A percentile compares a stretch with the other conserved stretches of the same genome.
Evolutionary conservation across 2,113 vertebrate genomes (phyloP).

Genomic region (Pseudopodoces humilis): DNA sequence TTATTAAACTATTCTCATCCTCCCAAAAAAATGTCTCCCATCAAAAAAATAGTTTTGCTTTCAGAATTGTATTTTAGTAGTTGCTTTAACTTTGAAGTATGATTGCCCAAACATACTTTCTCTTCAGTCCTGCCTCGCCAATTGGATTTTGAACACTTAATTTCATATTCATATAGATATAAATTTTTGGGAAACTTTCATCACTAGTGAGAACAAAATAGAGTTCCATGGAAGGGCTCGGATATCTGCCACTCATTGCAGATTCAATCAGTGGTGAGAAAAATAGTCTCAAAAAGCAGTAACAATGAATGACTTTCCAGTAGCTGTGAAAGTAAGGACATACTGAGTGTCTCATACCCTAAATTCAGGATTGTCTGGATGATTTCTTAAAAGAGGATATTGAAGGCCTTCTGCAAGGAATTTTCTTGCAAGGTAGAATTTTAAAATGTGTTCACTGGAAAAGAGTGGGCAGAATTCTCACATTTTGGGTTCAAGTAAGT

Average conservation of each 20-base stretch:
- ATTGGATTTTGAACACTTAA: not conserved
- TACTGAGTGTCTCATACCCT: not conserved
- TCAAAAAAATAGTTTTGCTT: not conserved
- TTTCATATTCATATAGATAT: not conserved
- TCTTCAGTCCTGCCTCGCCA: not conserved
- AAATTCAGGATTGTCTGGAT: not conserved
- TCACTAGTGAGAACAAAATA: not conserved
- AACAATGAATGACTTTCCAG: not conserved
- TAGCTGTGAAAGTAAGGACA: not conserved
- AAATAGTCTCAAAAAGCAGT: not conserved
- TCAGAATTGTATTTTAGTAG: not conserved
- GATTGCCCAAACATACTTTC: not conserved
- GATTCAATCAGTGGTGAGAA: not conserved
- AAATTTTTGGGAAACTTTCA: not conserved
- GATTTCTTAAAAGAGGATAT: not conserved
- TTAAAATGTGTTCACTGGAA: not conserved
- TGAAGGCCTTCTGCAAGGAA: not conserved
- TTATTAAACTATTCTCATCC: not conserved
- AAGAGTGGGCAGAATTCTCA: not conserved
- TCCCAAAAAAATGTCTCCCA: not conserved
- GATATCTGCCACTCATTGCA: not conserved
- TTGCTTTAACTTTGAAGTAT: not conserved
- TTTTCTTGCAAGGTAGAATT: not conserved
- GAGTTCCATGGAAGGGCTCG: not conserved
- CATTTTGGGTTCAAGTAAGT: not conserved